phyloP scores from a whole-genome alignment of 2,888 invertebrate genomes.

The Hirtodrosophila alboralis region DNA sequence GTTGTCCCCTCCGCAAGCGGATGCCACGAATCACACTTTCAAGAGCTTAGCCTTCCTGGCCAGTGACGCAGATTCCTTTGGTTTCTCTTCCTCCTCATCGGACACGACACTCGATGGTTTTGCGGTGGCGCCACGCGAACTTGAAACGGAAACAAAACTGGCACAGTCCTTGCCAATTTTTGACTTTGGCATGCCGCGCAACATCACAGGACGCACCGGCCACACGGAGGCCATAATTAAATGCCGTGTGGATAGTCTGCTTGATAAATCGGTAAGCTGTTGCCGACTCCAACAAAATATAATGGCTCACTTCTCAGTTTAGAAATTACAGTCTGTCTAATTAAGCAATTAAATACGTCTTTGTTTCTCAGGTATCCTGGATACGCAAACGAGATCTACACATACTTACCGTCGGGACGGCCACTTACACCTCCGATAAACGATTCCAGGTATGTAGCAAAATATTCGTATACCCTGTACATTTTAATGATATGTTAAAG shows the following conservation, averaged over 20 bases:
- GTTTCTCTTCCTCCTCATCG: too few species aligned
- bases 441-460: constrained; percentile 84
- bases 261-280: constrained; percentile 91
- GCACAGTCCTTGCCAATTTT: constrained; percentile 86
- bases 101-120: constrained; percentile 40
- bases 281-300: background rate
- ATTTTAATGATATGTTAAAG: too few species aligned
- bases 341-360: constrained; percentile 51
- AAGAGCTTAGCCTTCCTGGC: constrained; percentile 77
- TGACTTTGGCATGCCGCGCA: constrained; percentile 93
- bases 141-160: constrained; percentile 32
- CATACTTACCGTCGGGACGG: constrained; percentile 81
- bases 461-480: too few species aligned
- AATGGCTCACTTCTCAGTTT: too few species aligned
- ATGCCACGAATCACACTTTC: constrained; percentile 77
- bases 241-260: constrained; percentile 93
- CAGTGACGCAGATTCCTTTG: constrained; percentile 48
- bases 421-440: constrained; percentile 82
- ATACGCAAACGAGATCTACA: constrained; percentile 83
- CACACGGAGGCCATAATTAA: constrained; percentile 93
- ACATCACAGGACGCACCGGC: constrained; percentile 93
- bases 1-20: constrained; percentile 55
- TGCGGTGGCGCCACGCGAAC: constrained; percentile 37
- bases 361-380: constrained; percentile 78
- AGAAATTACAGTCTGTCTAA: background rate